A percentile compares a stretch with the other conserved stretches of the same genome.
These are phyloP conservation scores for Malurus alboscapulatus DNA, from an alignment of 2,113 vertebrate species.

Conservation along the genomic window DNA sequence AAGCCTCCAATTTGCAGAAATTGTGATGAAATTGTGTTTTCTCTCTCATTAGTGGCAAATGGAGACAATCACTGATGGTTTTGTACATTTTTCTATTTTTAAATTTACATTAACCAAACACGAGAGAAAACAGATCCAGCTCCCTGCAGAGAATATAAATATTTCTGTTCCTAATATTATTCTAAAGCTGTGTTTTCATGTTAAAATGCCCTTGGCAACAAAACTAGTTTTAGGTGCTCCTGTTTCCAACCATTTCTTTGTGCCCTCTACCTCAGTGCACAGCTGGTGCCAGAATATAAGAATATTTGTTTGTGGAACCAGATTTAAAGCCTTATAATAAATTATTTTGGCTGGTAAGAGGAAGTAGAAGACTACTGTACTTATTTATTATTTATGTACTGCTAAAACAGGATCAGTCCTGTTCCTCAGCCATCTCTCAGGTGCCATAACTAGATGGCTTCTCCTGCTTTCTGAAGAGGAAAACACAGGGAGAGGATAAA, in stretches of 20 bases:
- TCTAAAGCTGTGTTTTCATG: not conserved
- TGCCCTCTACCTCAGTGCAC: not conserved
- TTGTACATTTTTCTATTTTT: not conserved
- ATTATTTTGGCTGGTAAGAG: not conserved
- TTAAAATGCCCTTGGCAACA: not conserved
- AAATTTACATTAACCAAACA: constrained; percentile 15
- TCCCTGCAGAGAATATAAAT: not conserved
- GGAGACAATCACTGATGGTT: not conserved
- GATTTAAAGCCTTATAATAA: not conserved
- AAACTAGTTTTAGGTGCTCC: not conserved
- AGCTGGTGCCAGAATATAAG: not conserved
- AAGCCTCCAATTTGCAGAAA: not conserved
- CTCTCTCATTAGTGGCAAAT: not conserved
- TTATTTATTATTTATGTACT: not conserved
- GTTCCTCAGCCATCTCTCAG: not conserved
- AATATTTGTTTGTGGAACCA: not conserved
- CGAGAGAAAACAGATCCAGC: not conserved
- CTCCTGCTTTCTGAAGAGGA: not conserved
- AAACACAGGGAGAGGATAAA: not conserved
- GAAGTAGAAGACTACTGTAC: not conserved
- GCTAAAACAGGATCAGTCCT: not conserved
- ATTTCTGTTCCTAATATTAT: not conserved
- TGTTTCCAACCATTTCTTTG: not conserved
- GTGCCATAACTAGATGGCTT: not conserved
- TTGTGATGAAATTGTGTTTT: not conserved